Conservation (phyloP, 2,888 invertebrate species). For the Plebejus anna region DNA sequence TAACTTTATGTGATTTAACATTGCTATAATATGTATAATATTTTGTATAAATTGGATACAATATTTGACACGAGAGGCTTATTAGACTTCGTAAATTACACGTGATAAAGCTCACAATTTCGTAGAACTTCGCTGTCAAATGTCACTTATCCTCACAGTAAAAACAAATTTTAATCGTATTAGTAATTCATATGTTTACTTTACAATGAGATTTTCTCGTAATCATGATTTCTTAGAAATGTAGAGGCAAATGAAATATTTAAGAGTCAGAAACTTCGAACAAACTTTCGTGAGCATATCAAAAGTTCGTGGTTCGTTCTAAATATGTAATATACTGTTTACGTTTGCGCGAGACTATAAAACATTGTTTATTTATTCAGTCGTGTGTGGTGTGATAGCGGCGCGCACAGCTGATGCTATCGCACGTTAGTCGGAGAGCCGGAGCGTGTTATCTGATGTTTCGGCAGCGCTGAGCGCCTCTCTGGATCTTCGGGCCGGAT, state of each 20-base stretch:
- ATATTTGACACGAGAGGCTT: not conserved
- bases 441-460: conserved; percentile 65
- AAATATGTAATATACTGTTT: conserved; percentile 32
- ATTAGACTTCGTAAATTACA: not conserved
- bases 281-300: conserved; percentile 20
- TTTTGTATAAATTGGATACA: not conserved
- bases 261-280: conserved; percentile 18
- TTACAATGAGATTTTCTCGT: not conserved
- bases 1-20: not conserved
- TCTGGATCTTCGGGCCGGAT: conserved; percentile 51
- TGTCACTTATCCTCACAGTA: not conserved
- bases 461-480: conserved; percentile 50
- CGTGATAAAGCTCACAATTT: not conserved
- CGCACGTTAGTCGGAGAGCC: conserved; percentile 53
- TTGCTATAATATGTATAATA: not conserved
- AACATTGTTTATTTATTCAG: conserved; percentile 61
- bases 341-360: conserved; percentile 53
- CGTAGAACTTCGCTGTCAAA: not conserved
- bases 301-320: conserved; percentile 9
- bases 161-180: not conserved
- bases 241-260: conserved; percentile 1
- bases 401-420: conserved; percentile 51
- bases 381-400: conserved; percentile 47
- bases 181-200: not conserved
- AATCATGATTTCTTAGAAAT: not conserved